These are phyloP conservation scores for Neotoxoptera formosana DNA, from an alignment of 1,140 invertebrate species.

Conservation along the genomic window DNA sequence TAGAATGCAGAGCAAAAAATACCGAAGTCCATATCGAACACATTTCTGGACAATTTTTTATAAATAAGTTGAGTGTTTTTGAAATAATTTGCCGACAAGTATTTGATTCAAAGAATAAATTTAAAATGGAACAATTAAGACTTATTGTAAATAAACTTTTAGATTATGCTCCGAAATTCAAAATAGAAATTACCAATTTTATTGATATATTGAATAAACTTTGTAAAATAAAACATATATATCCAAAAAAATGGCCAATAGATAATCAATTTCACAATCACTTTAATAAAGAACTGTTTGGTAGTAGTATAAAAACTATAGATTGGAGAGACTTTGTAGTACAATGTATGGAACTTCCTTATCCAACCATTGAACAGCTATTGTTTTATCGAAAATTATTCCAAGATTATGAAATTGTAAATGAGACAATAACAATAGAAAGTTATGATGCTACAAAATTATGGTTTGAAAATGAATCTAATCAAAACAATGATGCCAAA, in stretches of 20 bases:
- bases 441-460: constrained; percentile 1
- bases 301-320: constrained; percentile 3
- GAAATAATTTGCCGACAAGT: background rate
- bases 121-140: background rate
- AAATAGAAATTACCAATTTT: background rate
- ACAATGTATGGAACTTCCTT: constrained; percentile 30
- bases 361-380: background rate
- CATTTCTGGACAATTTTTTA: constrained; percentile 30
- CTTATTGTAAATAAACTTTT: constrained; percentile 22
- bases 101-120: background rate
- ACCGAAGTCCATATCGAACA: background rate
- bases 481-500: constrained; percentile 22
- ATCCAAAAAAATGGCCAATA: constrained; percentile 14
- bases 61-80: constrained; percentile 31
- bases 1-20: background rate
- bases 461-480: constrained; percentile 40
- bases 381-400: constrained; percentile 33
- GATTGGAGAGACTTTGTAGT: constrained; percentile 51
- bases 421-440: constrained; percentile 28
- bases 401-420: background rate
- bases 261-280: background rate
- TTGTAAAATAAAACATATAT: background rate
- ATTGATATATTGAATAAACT: constrained; percentile 20
- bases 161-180: background rate
- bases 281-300: constrained; percentile 18